Conservation (phyloP, 2,888 invertebrate genomes). For the Venustoraphidia nigricollis region DNA sequence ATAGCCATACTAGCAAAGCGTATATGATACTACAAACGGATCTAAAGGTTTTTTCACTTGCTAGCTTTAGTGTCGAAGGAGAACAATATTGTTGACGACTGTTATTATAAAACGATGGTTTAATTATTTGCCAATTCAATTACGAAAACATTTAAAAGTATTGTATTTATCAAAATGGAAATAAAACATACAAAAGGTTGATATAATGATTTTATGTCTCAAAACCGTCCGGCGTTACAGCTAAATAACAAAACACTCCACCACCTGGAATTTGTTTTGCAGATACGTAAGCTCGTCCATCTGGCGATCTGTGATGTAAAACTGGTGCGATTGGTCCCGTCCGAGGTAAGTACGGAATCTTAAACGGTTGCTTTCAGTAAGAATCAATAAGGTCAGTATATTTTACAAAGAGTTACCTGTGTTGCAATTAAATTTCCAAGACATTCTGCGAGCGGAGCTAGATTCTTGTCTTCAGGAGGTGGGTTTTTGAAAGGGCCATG, state of each 20-base stretch:
- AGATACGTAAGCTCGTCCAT: slow-evolving; percentile 35
- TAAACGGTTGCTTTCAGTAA: slow-evolving; percentile 2
- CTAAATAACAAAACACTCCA: slow-evolving; percentile 38
- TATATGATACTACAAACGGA: too few species aligned
- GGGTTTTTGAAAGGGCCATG: slow-evolving; percentile 32
- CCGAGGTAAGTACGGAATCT: slow-evolving; percentile 31
- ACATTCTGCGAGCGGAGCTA: slow-evolving; percentile 30
- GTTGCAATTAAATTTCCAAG: slow-evolving; percentile 27
- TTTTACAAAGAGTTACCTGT: slow-evolving; percentile 15
- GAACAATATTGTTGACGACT: too few species aligned
- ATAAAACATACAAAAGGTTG: too few species aligned
- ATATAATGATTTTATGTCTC: slow-evolving; percentile 4
- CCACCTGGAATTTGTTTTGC: slow-evolving; percentile 34
- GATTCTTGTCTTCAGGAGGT: slow-evolving; percentile 24
- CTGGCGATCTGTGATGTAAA: slow-evolving; percentile 32
- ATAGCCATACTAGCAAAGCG: too few species aligned
- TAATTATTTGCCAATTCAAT: too few species aligned
- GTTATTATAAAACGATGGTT: too few species aligned
- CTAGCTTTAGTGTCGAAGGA: too few species aligned
- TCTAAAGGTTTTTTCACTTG: too few species aligned
- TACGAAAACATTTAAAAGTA: too few species aligned
- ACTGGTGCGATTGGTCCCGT: slow-evolving; percentile 35
- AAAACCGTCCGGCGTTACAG: slow-evolving; percentile 32
- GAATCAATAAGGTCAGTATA: background rate
- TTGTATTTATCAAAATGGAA: too few species aligned